These are phyloP conservation scores for Erythrocercus mccallii DNA, from an alignment of 2,113 vertebrate species.

Conservation along the genomic window DNA sequence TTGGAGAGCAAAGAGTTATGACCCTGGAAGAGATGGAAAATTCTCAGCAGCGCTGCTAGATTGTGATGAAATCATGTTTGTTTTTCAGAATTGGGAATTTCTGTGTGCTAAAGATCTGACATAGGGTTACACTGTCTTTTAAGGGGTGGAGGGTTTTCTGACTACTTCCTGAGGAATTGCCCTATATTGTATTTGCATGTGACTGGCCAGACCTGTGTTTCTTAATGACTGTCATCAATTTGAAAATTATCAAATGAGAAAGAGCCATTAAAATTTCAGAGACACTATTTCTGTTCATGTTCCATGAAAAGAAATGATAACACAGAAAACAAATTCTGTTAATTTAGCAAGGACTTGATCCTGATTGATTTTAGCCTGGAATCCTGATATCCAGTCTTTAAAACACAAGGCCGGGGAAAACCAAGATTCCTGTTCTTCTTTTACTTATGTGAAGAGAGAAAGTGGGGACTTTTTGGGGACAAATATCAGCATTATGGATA, in stretches of 20 bases:
- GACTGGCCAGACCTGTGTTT: neutral
- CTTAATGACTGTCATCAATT: neutral
- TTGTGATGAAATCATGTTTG: neutral
- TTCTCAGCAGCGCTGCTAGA: rapidly evolving
- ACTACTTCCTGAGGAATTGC: neutral
- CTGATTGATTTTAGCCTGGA: neutral
- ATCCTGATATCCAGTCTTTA: neutral
- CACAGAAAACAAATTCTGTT: neutral
- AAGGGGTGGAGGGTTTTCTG: neutral
- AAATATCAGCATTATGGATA: neutral
- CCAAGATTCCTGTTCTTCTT: neutral
- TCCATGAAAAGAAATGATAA: neutral
- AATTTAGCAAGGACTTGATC: neutral
- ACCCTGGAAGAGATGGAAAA: neutral
- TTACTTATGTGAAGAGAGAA: neutral
- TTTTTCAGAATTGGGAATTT: neutral
- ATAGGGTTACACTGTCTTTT: neutral
- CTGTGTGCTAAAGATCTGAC: neutral
- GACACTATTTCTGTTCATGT: neutral
- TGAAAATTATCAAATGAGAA: neutral
- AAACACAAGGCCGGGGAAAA: neutral
- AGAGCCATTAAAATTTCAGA: neutral
- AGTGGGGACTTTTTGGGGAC: neutral
- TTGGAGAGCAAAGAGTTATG: neutral
- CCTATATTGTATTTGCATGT: neutral